Percentiles rank a stretch among this genome's conserved stretches.
Conservation (phyloP, 2,797 vertebrate genomes). For the Carapus acus region DNA sequence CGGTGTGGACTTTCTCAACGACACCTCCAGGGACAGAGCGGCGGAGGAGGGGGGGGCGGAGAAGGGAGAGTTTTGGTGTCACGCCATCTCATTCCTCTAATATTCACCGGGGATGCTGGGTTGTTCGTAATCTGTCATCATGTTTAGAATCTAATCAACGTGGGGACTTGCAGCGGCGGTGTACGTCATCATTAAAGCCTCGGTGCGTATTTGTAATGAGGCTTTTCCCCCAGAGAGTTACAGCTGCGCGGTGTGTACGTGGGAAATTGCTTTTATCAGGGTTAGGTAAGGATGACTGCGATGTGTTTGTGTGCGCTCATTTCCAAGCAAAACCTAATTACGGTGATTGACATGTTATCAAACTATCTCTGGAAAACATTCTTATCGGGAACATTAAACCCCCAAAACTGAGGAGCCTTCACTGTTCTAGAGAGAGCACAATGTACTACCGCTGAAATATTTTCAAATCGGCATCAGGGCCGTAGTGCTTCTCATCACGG, state of each 20-base stretch:
- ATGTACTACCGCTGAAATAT: too few species aligned
- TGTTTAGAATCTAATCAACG: conserved; percentile 23
- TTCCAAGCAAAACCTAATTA: conserved; percentile 36
- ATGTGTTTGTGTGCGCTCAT: conserved; percentile 30
- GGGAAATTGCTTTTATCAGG: conserved; percentile 27
- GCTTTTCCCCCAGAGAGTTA: conserved; percentile 24
- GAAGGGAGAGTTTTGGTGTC: too few species aligned
- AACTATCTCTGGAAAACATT: conserved; percentile 2
- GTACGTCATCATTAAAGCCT: conserved; percentile 22
- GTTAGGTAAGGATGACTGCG: conserved; percentile 36
- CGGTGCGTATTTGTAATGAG: conserved; percentile 29
- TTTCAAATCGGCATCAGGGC: too few species aligned
- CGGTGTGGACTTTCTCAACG: conserved; percentile 32
- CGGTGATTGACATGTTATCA: conserved; percentile 19
- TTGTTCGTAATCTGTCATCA: conserved; percentile 34
- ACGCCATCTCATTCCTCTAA: conserved; percentile 33
- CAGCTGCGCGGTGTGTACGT: conserved; percentile 31
- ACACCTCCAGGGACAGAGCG: conserved; percentile 26
- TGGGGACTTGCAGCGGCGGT: not conserved
- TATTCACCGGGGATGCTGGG: conserved; percentile 17
- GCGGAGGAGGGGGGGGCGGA: too few species aligned
- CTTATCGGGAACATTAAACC: conserved; percentile 2
- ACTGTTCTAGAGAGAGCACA: not conserved
- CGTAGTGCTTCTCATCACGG: too few species aligned
- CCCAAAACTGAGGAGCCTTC: conserved; percentile 4